Percentiles rank a stretch among this genome's conserved stretches.
These are phyloP conservation scores for Dryobota labecula DNA, from an alignment of 2,888 invertebrate species.

Conservation along the genomic window DNA sequence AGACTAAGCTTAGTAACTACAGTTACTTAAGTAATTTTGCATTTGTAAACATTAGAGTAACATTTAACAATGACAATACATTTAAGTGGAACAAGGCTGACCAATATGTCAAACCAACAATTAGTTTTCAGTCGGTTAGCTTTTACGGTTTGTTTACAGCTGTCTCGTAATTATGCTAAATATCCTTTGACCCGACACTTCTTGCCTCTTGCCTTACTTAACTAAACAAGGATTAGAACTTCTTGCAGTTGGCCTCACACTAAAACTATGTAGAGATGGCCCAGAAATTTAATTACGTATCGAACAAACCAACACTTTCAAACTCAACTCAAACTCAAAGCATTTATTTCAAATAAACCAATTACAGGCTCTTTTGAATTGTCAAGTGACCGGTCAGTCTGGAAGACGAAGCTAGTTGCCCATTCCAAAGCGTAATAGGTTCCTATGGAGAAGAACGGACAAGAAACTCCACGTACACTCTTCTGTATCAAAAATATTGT, in stretches of 20 bases:
- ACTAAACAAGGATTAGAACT: background rate
- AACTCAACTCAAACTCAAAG: too few species aligned
- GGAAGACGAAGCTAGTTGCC: too few species aligned
- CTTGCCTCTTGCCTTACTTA: background rate
- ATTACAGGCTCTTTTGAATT: too few species aligned
- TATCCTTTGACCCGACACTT: background rate
- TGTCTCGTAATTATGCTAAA: constrained; percentile 23
- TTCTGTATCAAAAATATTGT: too few species aligned
- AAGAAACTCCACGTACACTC: too few species aligned
- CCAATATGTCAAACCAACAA: constrained; percentile 13
- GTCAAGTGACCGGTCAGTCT: too few species aligned
- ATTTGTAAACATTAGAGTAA: background rate
- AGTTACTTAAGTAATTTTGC: constrained; percentile 12
- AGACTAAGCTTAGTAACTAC: background rate
- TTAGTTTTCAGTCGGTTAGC: constrained; percentile 34
- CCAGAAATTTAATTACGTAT: too few species aligned
- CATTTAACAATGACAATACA: background rate
- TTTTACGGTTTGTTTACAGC: constrained; percentile 24
- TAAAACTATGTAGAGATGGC: too few species aligned
- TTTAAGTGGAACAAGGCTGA: constrained; percentile 10
- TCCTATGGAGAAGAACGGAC: too few species aligned
- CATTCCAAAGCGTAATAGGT: too few species aligned
- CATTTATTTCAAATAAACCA: too few species aligned
- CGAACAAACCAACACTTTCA: too few species aligned
- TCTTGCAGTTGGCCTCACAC: background rate